phyloP scores from a whole-genome alignment of 2,797 vertebrate genomes.

The Melopsittacus undulatus region DNA sequence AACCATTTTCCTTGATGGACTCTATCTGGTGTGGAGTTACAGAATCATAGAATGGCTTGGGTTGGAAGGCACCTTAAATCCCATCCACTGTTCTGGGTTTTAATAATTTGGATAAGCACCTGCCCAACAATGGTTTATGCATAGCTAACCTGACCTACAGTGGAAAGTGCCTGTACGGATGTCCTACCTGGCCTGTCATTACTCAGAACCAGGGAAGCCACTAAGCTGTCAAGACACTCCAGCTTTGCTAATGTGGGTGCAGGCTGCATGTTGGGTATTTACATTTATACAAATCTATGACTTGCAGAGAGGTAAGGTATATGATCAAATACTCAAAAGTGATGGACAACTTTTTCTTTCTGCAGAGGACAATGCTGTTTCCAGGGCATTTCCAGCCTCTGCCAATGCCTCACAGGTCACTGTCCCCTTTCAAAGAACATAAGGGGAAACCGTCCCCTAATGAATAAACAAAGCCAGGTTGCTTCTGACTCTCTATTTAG shows the following conservation, averaged over 20 bases:
- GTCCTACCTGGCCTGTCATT: background rate
- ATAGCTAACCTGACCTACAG: background rate
- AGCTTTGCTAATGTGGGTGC: background rate
- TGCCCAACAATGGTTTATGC: background rate
- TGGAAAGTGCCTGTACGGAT: background rate
- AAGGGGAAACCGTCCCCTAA: background rate
- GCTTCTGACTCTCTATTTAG: background rate
- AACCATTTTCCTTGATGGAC: background rate
- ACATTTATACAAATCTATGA: too few species aligned
- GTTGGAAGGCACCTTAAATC: background rate
- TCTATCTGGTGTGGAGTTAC: background rate
- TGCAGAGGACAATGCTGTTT: background rate
- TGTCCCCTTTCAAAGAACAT: background rate
- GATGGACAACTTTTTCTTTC: background rate
- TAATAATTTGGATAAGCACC: background rate
- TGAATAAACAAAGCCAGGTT: too few species aligned
- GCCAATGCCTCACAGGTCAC: background rate
- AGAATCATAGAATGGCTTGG: background rate
- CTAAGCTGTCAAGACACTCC: background rate
- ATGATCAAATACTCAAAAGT: background rate
- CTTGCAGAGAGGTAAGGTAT: background rate
- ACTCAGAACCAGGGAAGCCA: background rate
- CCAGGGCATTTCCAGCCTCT: background rate
- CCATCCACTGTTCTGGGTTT: background rate
- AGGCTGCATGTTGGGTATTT: background rate